phyloP scores from a whole-genome alignment of 2,797 vertebrate species.

The Peromyscus attwateri region DNA sequence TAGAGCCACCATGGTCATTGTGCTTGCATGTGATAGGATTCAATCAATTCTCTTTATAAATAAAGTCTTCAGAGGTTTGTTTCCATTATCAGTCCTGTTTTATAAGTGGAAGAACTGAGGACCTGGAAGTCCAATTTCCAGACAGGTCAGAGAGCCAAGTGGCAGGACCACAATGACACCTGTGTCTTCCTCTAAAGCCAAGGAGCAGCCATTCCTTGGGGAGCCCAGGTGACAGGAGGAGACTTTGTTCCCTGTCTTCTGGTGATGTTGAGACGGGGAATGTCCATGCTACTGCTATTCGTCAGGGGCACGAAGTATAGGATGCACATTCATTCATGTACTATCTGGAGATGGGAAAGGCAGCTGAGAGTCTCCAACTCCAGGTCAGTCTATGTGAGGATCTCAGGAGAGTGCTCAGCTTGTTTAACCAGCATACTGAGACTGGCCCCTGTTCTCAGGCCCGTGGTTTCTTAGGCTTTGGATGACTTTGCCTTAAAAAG shows the following conservation, averaged over 20 bases:
- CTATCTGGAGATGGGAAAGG: neutral
- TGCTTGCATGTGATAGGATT: neutral
- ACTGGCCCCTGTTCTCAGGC: neutral
- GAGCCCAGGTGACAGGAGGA: neutral
- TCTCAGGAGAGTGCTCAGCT: neutral
- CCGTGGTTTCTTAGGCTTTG: neutral
- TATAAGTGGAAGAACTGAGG: neutral
- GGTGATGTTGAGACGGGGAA: neutral
- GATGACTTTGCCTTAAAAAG: neutral
- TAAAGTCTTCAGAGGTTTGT: neutral
- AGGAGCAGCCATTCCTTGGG: neutral
- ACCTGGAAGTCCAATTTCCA: neutral
- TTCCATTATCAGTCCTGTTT: neutral
- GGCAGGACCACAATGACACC: neutral
- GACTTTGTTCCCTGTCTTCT: neutral
- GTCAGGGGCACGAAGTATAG: neutral
- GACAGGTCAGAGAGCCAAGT: neutral
- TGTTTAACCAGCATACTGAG: neutral
- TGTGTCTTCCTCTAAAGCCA: neutral
- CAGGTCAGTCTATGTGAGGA: neutral
- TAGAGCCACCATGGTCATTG: neutral
- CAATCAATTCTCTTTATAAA: neutral
- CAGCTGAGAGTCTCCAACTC: neutral
- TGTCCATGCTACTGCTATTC: fast-evolving
- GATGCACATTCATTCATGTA: neutral